These are phyloP conservation scores for Caenorhabditis doughertyi DNA, from an alignment of 2,888 invertebrate species.

Conservation along the genomic window DNA sequence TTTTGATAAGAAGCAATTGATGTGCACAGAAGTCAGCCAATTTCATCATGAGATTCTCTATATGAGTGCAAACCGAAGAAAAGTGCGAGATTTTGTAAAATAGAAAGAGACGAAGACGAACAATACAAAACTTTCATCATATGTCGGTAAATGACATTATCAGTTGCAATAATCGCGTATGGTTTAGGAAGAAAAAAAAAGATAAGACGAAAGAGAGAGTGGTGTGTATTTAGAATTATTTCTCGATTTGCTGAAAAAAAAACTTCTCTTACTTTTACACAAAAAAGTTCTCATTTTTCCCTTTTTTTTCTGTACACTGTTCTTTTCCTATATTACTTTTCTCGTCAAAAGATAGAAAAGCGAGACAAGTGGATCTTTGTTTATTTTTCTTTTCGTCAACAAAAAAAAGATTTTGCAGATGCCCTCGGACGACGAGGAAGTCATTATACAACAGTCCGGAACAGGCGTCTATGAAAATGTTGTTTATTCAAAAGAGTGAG, in stretches of 20 bases:
- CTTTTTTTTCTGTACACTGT: too few relatives aligned
- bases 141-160: constrained; percentile 60
- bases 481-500: constrained; percentile 60
- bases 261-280: not conserved
- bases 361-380: too few relatives aligned
- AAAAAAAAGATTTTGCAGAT: constrained; percentile 39
- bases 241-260: constrained; percentile 19
- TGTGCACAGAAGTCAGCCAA: constrained; percentile 37
- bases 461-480: constrained; percentile 65
- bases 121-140: constrained; percentile 48
- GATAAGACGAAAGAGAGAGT: constrained; percentile 18
- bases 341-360: too few relatives aligned
- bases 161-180: constrained; percentile 30
- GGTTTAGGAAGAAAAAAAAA: not conserved
- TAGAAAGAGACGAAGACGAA: constrained; percentile 32
- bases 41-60: constrained; percentile 41
- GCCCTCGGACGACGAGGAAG: constrained; percentile 54
- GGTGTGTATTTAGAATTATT: constrained; percentile 24
- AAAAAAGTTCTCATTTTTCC: not conserved
- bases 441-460: constrained; percentile 49
- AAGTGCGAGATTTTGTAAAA: not conserved
- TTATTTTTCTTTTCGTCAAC: not conserved
- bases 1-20: constrained; percentile 27
- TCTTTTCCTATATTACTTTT: too few relatives aligned
- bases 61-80: constrained; percentile 17